Evolutionary conservation across 2,888 invertebrate species (phyloP), one percentile per base, ranked within the genome.

Genomic region (Macroteleia sp.): DNA sequence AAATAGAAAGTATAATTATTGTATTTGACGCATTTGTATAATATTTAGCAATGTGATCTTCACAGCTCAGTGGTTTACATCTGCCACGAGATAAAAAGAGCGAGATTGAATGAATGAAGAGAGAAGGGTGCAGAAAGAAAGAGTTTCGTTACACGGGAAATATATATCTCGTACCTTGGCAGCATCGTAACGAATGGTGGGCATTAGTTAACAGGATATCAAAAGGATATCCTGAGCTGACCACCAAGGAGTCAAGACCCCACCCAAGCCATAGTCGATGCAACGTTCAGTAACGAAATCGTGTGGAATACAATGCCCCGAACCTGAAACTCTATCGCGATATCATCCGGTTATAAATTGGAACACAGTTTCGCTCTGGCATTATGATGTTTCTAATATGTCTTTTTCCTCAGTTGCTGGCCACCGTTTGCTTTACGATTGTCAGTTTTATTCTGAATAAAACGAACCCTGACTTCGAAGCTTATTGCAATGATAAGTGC

Each of bases 151-250:
- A 83, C 83, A 82, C 71, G 81, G 82, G 86, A 88, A 84, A 81
- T 86, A 84, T 86, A 86, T 83, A 83, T 86, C 86, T 85, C 82
- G 74, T 79, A 76, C 70, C 78, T 56, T 79, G 78, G 75, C 79
- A 80, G 81, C 67, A 89, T 87, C 86, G 85, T 90, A 91, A 91
- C 86, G 89, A 91, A 91, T 91, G 87, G 89, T 81, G 81, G 88
- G 86, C 90, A 91, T 91, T 91, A 91, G 91, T 91, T 91, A 91
- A 91, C 91, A 89, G 90, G 89, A 91, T 91, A 91, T 91, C 91
- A 91, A 91, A 91, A 90, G 90, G 89, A 91, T 90, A 90, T 88
- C 85, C 86, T 85, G 86, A 84, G 86, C 82, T 81, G 90, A 88
- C 90, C 91, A 91, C 91, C 91, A 87, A 89, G 88, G 85, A 88